phyloP scores from a whole-genome alignment of 2,797 vertebrate species.

The Potorous gilbertii region DNA sequence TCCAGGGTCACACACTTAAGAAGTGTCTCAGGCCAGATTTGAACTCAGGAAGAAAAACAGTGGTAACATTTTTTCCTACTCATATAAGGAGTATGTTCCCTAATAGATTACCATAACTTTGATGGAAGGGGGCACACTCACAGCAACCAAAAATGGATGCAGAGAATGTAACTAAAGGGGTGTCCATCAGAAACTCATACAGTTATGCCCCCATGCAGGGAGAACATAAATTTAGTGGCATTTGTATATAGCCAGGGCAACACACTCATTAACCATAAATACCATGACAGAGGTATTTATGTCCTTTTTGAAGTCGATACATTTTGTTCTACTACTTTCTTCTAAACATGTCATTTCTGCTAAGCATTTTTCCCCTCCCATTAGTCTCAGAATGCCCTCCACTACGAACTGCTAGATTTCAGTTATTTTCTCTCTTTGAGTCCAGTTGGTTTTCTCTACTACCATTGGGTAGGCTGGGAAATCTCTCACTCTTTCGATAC shows the following conservation, averaged over 20 bases:
- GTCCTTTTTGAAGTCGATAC: neutral
- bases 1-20: neutral
- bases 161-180: neutral
- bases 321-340: neutral
- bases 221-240: neutral
- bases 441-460: neutral
- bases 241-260: neutral
- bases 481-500: neutral
- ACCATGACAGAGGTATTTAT: neutral
- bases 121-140: neutral
- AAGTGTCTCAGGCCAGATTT: neutral
- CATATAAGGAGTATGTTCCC: neutral
- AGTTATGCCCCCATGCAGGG: neutral
- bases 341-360: neutral
- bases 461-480: neutral
- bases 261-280: neutral
- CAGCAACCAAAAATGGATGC: neutral
- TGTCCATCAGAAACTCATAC: neutral
- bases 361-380: neutral
- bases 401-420: neutral
- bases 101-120: neutral
- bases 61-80: neutral
- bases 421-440: neutral
- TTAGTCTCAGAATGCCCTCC: neutral
- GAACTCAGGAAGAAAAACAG: neutral